Conservation (phyloP, 2,113 vertebrate genomes). For the Tragulus kanchil region DNA sequence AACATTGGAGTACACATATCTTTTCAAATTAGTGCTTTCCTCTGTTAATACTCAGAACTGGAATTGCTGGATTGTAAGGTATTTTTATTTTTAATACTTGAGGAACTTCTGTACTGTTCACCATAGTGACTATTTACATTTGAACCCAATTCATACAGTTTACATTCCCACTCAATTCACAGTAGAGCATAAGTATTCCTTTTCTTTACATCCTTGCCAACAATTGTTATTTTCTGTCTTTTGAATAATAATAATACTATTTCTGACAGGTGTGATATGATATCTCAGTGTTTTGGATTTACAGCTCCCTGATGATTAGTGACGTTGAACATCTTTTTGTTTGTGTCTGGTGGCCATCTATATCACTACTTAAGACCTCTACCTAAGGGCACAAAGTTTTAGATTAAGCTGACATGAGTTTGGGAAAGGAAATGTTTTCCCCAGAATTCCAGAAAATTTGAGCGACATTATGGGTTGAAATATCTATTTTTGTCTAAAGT, state of each 20-base stretch:
- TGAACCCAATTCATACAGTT: not conserved
- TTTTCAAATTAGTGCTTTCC: not conserved
- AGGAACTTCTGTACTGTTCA: not conserved
- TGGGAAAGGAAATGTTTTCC: not conserved
- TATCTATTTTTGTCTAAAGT: not conserved
- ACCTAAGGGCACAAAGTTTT: not conserved
- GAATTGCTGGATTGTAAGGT: not conserved
- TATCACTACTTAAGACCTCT: not conserved
- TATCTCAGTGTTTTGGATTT: not conserved
- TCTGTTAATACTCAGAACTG: not conserved
- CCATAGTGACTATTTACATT: not conserved
- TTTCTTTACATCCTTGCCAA: not conserved
- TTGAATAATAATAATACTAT: not conserved
- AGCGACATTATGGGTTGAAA: not conserved
- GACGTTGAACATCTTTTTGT: not conserved
- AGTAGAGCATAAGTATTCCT: not conserved
- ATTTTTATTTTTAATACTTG: not conserved
- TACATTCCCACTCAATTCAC: not conserved
- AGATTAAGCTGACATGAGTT: not conserved
- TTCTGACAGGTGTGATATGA: not conserved
- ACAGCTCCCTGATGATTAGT: not conserved
- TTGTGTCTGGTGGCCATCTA: not conserved
- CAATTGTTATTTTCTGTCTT: not conserved
- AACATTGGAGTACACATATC: not conserved
- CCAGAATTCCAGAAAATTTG: not conserved